Evolutionary conservation across 2,888 invertebrate genomes (phyloP).

Genomic region (Phasia obesa): DNA sequence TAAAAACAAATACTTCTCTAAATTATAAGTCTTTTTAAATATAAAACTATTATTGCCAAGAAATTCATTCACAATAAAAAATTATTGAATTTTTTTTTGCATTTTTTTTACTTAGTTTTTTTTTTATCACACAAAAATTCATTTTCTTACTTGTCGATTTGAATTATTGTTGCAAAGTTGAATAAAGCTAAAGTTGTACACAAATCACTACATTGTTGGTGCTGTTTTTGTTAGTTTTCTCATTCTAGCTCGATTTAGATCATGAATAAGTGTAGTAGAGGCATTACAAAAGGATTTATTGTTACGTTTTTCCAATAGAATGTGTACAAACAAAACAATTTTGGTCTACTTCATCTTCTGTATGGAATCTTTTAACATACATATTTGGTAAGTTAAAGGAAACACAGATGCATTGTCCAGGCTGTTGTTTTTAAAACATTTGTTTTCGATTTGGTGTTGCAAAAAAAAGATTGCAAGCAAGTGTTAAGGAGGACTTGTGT

Average conservation of each 20-base stretch:
- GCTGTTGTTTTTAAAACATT: constrained; percentile 4
- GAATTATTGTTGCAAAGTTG: constrained; percentile 68
- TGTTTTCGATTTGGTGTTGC: constrained; percentile 19
- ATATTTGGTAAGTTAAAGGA: constrained; percentile 38
- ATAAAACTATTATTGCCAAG: not conserved
- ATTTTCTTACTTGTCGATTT: constrained; percentile 69
- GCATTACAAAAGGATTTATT: constrained; percentile 65
- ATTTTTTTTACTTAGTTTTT: not conserved
- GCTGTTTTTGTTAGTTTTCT: constrained; percentile 20
- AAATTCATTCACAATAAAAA: not conserved
- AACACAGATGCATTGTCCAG: constrained; percentile 43
- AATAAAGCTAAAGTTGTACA: constrained; percentile 66
- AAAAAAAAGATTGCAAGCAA: not conserved
- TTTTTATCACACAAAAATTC: constrained; percentile 31
- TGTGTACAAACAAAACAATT: constrained; percentile 33
- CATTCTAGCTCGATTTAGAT: constrained; percentile 43
- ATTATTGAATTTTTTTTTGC: not conserved
- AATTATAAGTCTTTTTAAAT: not conserved
- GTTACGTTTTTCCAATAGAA: constrained; percentile 57
- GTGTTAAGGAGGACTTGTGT: not conserved
- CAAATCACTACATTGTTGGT: constrained; percentile 63
- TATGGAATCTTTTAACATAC: constrained; percentile 18
- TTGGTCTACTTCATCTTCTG: constrained; percentile 55
- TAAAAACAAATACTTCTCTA: not conserved
- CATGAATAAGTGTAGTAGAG: constrained; percentile 43